Evolutionary conservation across 2,888 invertebrate species (phyloP), one percentile per base, ranked within the genome.

Genomic region (Andrena flavipes): DNA sequence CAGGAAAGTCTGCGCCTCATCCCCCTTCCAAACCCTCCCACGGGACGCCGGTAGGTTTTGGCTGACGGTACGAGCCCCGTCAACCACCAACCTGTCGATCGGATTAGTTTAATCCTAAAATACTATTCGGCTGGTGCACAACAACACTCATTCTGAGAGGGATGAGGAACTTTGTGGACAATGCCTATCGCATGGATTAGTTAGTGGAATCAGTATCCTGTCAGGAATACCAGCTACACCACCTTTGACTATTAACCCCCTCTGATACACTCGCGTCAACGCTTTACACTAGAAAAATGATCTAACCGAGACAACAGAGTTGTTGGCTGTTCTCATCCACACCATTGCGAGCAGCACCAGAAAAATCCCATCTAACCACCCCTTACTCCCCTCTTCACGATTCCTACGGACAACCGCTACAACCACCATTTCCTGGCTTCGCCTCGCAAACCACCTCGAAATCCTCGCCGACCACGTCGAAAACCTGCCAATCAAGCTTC

Each of bases 31-130:
- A 60, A 26, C 63, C 42, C 73, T 75, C 84, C 84, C 84, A 71
- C 76, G 82, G 77, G 85, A 86, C 71, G 8, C 23, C 30, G 30
- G 7, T 8, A 59, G 72, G 51, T 62, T 70, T 51, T 51, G 33
- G 59, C 85, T 83, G 87, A 84, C 87, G 79, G 84, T 84, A 73
- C 8, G 20, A 29, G 56, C 29, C 70, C 82, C 87, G 84, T 5
- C 16, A 42, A 63, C 83, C 71, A 48, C 23, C 84, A 80, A 80
- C 84, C 85, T 85, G 74, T 79, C 86, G 62, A 85, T 87, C 84
- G 89, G 91, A 91, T 91, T 91, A 90, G 76, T 84, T 84, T 89
- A 87, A 90, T 90, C 88, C 90, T 86, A 89, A 90, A 87, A 87
- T 88, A 89, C 88, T 79, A 72, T 65, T 76, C 56, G 62, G 10